Percentiles rank a stretch among this genome's conserved stretches.
These are phyloP conservation scores for Chloebia gouldiae DNA, from an alignment of 2,113 vertebrate species.

Conservation along the genomic window DNA sequence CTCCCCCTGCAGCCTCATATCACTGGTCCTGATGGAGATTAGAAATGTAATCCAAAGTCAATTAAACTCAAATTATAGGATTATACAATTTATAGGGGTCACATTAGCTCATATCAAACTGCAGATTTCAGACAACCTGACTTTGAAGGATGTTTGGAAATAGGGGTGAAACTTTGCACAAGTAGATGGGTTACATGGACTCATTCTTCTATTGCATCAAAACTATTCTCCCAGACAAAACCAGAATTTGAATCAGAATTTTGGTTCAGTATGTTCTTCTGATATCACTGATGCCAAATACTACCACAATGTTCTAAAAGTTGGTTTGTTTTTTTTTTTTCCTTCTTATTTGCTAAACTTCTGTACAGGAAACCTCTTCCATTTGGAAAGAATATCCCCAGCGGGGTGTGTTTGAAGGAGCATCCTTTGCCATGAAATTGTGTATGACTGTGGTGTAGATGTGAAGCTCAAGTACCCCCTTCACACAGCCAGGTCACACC, in stretches of 20 bases:
- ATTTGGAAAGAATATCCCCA: not conserved
- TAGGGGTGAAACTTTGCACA: not conserved
- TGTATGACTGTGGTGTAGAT: accelerated
- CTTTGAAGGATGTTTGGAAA: not conserved
- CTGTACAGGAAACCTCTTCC: not conserved
- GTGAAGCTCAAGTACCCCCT: not conserved
- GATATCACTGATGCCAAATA: not conserved
- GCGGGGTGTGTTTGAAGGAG: not conserved
- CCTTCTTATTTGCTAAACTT: not conserved
- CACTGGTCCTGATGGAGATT: not conserved
- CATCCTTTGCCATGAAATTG: not conserved
- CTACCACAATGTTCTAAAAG: not conserved
- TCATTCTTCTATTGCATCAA: not conserved
- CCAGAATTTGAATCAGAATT: not conserved
- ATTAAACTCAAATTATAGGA: not conserved
- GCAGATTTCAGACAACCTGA: not conserved
- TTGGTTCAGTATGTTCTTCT: not conserved
- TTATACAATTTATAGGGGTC: not conserved
- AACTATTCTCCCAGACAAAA: not conserved
- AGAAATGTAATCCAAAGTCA: not conserved
- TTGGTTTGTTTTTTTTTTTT: not conserved
- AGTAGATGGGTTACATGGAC: not conserved
- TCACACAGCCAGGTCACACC: not conserved
- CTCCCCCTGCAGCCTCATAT: not conserved
- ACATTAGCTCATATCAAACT: not conserved